Conservation (phyloP, 2,113 vertebrate species). For the Brachirus orientalis region DNA sequence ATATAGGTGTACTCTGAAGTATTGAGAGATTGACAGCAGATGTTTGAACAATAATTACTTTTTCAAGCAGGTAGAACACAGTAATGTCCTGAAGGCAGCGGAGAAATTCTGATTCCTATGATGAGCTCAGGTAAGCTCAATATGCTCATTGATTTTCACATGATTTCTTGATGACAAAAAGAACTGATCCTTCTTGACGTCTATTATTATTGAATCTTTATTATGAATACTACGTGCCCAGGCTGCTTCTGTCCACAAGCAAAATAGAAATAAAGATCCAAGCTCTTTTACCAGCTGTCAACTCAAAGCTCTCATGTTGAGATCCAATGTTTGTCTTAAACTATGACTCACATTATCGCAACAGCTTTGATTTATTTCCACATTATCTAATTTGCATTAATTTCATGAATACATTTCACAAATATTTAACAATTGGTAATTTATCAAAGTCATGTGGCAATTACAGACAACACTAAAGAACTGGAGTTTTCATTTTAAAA, state of each 20-base stretch:
- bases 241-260: neutral
- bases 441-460: slow-evolving; percentile 9
- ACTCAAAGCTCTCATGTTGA: neutral
- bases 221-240: neutral
- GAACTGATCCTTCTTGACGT: neutral
- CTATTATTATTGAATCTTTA: slow-evolving; percentile 12
- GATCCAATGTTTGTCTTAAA: neutral
- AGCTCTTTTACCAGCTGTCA: too few relatives aligned
- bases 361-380: neutral
- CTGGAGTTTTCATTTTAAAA: slow-evolving; percentile 25
- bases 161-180: neutral
- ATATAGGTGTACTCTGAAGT: neutral
- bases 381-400: neutral
- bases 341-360: neutral
- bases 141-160: slow-evolving; percentile 9
- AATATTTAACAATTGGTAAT: slow-evolving; percentile 6
- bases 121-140: slow-evolving; percentile 15
- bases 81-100: neutral
- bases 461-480: slow-evolving; percentile 19
- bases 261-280: too few relatives aligned
- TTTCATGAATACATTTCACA: slow-evolving; percentile 10
- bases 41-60: neutral
- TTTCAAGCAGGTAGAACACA: neutral
- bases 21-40: neutral
- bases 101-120: slow-evolving; percentile 2